Conservation (phyloP, 2,888 invertebrate species). For the Emmelina monodactyla region DNA sequence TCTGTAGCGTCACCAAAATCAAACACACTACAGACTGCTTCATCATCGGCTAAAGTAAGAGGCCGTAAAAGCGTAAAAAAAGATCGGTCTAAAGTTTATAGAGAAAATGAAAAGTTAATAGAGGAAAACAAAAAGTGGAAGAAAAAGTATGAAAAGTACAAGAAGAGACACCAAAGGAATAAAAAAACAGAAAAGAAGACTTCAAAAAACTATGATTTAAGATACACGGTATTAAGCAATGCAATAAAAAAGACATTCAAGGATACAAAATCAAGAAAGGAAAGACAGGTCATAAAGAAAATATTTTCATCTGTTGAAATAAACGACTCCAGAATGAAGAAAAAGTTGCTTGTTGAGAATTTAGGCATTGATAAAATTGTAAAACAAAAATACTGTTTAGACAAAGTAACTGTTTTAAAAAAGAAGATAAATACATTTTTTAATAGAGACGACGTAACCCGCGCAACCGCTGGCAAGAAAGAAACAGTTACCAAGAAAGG, state of each 20-base stretch:
- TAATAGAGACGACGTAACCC: too few species aligned
- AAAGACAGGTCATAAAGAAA: neutral
- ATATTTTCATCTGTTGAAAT: neutral
- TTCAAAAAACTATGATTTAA: constrained; percentile 4
- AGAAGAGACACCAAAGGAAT: constrained; percentile 10
- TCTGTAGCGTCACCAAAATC: neutral
- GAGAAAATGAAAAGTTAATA: constrained; percentile 12
- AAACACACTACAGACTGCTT: neutral
- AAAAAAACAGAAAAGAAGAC: neutral
- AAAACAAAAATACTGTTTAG: neutral
- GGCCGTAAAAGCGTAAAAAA: constrained; percentile 11
- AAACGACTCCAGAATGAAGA: neutral
- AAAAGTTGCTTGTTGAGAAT: neutral
- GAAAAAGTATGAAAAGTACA: constrained; percentile 11
- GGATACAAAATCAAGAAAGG: neutral
- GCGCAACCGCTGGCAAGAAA: too few species aligned
- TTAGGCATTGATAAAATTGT: neutral
- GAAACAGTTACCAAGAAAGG: too few species aligned
- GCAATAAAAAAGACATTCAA: constrained; percentile 9
- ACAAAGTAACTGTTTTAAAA: constrained; percentile 1
- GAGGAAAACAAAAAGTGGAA: constrained; percentile 9
- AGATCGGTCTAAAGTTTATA: constrained; percentile 11
- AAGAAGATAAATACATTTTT: too few species aligned
- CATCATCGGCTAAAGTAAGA: constrained; percentile 2
- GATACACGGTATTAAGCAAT: constrained; percentile 7